Percentiles rank a stretch among this genome's conserved stretches.
Evolutionary conservation across 2,113 vertebrate genomes (phyloP).

Genomic region (Neopipo cinnamomea): DNA sequence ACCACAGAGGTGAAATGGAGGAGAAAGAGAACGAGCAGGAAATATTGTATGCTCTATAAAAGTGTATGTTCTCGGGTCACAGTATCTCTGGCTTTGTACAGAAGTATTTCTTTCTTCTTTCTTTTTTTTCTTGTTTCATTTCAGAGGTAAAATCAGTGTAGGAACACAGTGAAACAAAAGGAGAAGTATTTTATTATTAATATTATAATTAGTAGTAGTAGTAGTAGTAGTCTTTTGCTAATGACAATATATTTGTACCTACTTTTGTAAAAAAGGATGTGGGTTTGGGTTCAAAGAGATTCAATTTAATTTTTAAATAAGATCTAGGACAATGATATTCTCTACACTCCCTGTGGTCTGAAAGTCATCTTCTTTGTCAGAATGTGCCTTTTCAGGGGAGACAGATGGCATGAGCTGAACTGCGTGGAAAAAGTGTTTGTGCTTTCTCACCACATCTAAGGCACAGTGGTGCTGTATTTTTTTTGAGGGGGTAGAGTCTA

Average conservation of each 20-base stretch:
- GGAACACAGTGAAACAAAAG: neutral
- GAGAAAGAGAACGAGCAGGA: slow-evolving; percentile 32
- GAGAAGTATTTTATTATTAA: neutral
- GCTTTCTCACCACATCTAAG: slow-evolving; percentile 13
- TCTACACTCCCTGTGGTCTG: neutral
- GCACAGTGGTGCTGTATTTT: neutral
- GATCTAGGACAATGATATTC: neutral
- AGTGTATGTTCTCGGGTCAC: neutral
- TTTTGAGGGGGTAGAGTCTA: neutral
- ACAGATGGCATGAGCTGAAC: slow-evolving; percentile 49
- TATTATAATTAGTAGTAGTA: neutral
- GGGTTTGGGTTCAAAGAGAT: neutral
- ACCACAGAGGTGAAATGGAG: slow-evolving; percentile 42
- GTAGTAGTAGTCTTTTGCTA: neutral
- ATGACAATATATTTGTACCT: neutral
- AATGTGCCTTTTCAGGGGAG: slow-evolving; percentile 14
- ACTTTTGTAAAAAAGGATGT: neutral
- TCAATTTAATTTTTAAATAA: neutral
- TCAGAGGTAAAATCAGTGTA: neutral
- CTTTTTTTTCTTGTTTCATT: neutral
- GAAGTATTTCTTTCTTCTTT: neutral
- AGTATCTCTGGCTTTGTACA: neutral
- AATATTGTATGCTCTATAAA: neutral
- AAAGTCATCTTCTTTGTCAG: slow-evolving; percentile 3
- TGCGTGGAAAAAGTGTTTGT: slow-evolving; percentile 16